phyloP scores from a whole-genome alignment of 2,888 invertebrate species.

The Trisateles emortualis region DNA sequence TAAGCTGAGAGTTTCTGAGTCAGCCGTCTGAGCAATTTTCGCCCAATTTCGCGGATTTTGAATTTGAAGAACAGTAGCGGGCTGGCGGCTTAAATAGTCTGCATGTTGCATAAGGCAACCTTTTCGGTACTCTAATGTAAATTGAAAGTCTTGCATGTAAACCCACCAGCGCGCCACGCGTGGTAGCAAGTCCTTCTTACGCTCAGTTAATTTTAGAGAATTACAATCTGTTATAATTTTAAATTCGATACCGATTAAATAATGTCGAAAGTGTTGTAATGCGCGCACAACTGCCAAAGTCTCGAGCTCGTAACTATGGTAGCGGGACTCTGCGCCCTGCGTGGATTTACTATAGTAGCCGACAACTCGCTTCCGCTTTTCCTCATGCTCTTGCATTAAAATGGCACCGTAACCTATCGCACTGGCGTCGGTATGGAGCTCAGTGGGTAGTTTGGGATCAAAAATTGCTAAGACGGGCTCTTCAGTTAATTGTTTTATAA shows the following conservation, averaged over 20 bases:
- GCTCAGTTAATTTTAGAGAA: neutral
- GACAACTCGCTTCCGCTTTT: neutral
- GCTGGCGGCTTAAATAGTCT: slow-evolving; percentile 40
- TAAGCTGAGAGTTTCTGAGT: slow-evolving; percentile 1
- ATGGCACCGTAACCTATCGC: slow-evolving; percentile 4
- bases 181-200: neutral
- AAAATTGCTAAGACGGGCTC: slow-evolving; percentile 4
- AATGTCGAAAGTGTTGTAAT: neutral
- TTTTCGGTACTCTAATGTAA: slow-evolving; percentile 39
- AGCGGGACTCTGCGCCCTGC: neutral
- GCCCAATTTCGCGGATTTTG: slow-evolving; percentile 32
- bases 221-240: too few species aligned
- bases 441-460: slow-evolving; percentile 1
- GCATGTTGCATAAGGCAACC: slow-evolving; percentile 40
- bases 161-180: slow-evolving; percentile 38
- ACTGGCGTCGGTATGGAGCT: slow-evolving; percentile 10
- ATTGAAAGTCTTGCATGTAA: slow-evolving; percentile 44
- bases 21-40: slow-evolving; percentile 20
- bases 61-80: slow-evolving; percentile 9
- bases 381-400: neutral
- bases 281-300: neutral
- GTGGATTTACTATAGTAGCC: neutral
- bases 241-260: neutral
- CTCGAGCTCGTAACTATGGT: slow-evolving; percentile 4
- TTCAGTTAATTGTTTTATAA: neutral